phyloP scores from a whole-genome alignment of 2,797 vertebrate genomes.

The Sorex maritimensis region DNA sequence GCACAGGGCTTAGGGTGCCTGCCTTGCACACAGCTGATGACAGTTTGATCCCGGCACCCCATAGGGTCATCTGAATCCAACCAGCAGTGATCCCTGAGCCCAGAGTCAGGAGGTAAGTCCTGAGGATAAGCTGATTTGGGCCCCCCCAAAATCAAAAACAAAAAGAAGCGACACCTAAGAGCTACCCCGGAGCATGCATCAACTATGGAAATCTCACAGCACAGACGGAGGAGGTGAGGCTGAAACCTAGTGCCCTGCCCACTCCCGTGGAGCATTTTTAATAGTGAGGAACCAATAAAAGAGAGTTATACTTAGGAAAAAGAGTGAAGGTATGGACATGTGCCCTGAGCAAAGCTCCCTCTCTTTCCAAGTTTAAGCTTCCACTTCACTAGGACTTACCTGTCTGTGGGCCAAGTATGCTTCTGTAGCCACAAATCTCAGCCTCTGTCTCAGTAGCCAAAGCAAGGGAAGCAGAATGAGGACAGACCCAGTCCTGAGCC shows the following conservation, averaged over 20 bases:
- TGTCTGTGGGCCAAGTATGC: neutral
- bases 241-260: neutral
- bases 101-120: too few relatives aligned
- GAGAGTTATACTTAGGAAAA: neutral
- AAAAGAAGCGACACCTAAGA: neutral
- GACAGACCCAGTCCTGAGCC: neutral
- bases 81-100: too few relatives aligned
- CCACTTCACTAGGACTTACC: neutral
- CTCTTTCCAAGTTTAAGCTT: neutral
- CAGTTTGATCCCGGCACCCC: too few relatives aligned
- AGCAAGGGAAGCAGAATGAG: neutral
- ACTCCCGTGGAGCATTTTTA: too few relatives aligned
- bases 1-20: too few relatives aligned
- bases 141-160: too few relatives aligned
- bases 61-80: too few relatives aligned
- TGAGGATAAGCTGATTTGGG: too few relatives aligned
- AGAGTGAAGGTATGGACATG: neutral
- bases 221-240: neutral
- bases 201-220: neutral
- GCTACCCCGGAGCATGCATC: neutral
- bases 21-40: too few relatives aligned
- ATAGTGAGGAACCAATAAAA: too few relatives aligned
- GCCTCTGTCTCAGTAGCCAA: neutral
- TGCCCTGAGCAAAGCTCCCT: neutral
- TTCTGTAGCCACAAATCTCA: too few relatives aligned